phyloP scores from a whole-genome alignment of 1,140 invertebrate species.

The Drosophila paulistorum region DNA sequence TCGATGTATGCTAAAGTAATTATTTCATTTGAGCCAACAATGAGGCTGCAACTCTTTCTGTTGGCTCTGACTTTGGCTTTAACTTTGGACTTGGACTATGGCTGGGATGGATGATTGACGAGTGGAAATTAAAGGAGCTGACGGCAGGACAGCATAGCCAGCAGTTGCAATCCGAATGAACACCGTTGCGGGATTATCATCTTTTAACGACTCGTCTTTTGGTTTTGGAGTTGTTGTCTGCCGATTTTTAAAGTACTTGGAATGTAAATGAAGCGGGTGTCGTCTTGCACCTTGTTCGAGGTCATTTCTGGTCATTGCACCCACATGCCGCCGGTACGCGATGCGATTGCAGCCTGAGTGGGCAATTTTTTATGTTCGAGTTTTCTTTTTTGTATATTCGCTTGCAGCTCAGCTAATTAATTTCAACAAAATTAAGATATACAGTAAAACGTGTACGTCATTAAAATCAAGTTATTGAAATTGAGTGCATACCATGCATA shows the following conservation, averaged over 20 bases:
- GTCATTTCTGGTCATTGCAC: slow-evolving; percentile 67
- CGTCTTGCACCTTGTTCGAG: slow-evolving; percentile 51
- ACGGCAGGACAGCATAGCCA: slow-evolving; percentile 49
- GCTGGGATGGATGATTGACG: slow-evolving; percentile 74
- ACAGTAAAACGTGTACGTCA: neutral
- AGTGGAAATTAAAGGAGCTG: slow-evolving; percentile 80
- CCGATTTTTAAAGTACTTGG: slow-evolving; percentile 73
- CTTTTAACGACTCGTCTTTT: slow-evolving; percentile 68
- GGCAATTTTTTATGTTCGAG: neutral
- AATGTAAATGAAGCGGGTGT: slow-evolving; percentile 78
- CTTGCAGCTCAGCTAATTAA: slow-evolving; percentile 1
- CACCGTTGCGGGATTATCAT: slow-evolving; percentile 41
- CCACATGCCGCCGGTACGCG: slow-evolving; percentile 26
- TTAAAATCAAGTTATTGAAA: neutral
- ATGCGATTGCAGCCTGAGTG: slow-evolving; percentile 13
- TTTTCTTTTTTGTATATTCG: neutral
- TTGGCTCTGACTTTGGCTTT: slow-evolving; percentile 25
- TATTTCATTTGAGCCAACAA: slow-evolving; percentile 82
- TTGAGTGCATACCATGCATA: neutral
- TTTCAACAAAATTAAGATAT: neutral
- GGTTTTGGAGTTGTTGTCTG: slow-evolving; percentile 44
- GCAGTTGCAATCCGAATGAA: slow-evolving; percentile 42
- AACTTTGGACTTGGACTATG: slow-evolving; percentile 32
- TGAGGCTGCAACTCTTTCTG: slow-evolving; percentile 72
- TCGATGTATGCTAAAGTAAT: slow-evolving; percentile 76